These are phyloP conservation scores for Schmidtea mediterranea DNA, from an alignment of 1,140 invertebrate species.

Conservation along the genomic window DNA sequence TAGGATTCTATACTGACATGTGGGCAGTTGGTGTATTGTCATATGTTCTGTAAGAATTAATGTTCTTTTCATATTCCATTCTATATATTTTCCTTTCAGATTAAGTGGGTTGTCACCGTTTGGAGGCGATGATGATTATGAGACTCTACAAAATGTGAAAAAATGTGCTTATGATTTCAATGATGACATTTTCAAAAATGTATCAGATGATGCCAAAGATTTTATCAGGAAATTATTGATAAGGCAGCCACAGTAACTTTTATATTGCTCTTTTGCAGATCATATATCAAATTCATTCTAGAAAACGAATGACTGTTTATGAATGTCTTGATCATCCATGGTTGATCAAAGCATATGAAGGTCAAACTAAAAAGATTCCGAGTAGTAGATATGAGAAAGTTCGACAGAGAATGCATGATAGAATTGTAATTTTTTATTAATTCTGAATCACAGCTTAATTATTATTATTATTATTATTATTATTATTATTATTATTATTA, in stretches of 20 bases:
- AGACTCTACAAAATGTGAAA: constrained; percentile 89
- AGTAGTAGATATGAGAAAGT: constrained; percentile 53
- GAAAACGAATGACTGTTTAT: constrained; percentile 78
- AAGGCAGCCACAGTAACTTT: constrained; percentile 64
- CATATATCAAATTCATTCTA: neutral
- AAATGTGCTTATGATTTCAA: constrained; percentile 96
- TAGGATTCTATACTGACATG: constrained; percentile 99
- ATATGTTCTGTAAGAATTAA: constrained; percentile 61
- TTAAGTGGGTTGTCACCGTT: constrained; percentile 88
- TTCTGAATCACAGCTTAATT: no score
- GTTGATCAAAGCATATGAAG: constrained; percentile 39
- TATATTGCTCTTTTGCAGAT: neutral
- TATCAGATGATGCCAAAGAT: constrained; percentile 86
- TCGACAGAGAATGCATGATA: constrained; percentile 48
- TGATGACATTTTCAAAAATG: constrained; percentile 52
- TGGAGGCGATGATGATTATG: constrained; percentile 87
- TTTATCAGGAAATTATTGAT: constrained; percentile 72
- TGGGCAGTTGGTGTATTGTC: constrained; percentile 90
- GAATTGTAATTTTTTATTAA: constrained; percentile 30
- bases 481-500: no score
- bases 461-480: no score
- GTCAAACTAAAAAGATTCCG: constrained; percentile 38
- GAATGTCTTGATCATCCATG: constrained; percentile 80
- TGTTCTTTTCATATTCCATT: neutral
- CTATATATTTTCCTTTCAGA: constrained; percentile 25